A percentile compares a stretch with the other conserved stretches of the same genome.
phyloP scores from a whole-genome alignment of 2,888 invertebrate genomes.

The Zaprionus lineosus region DNA sequence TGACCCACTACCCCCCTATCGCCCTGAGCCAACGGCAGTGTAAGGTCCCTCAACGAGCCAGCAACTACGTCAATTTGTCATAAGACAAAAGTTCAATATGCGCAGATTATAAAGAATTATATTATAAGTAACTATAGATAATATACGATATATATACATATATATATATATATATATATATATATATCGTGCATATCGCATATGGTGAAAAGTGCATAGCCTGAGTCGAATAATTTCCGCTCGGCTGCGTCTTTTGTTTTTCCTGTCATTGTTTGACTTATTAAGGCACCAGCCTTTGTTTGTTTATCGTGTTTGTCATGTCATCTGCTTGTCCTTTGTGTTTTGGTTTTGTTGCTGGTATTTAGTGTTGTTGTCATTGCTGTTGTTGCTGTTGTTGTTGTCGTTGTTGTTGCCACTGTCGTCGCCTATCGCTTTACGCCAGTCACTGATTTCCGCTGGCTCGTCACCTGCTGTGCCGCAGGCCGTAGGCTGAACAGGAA shows the following conservation, averaged over 20 bases:
- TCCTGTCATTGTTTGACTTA: slow-evolving; percentile 22
- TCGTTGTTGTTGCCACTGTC: slow-evolving; percentile 6
- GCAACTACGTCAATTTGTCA: slow-evolving; percentile 5
- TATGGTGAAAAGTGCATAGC: not conserved
- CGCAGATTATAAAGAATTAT: too few species aligned
- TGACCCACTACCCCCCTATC: slow-evolving; percentile 17
- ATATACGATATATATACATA: not conserved
- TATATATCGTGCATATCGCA: not conserved
- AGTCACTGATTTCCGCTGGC: slow-evolving; percentile 47
- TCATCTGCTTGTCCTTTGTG: slow-evolving; percentile 5
- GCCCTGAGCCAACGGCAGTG: slow-evolving; percentile 19
- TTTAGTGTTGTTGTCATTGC: not conserved
- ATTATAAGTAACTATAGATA: too few species aligned
- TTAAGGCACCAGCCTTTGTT: slow-evolving; percentile 24
- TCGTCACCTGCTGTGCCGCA: slow-evolving; percentile 38
- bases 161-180: not conserved
- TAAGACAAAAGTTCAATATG: too few species aligned
- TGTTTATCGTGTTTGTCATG: slow-evolving; percentile 40
- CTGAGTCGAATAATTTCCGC: slow-evolving; percentile 25
- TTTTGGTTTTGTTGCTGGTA: not conserved
- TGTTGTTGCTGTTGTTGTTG: slow-evolving; percentile 1
- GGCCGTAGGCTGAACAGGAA: slow-evolving; percentile 12
- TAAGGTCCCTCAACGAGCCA: too few species aligned
- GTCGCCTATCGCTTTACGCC: slow-evolving; percentile 2
- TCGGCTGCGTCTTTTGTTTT: slow-evolving; percentile 43